Conservation (phyloP, 1,140 invertebrate species). For the Drosophila yakuba region DNA sequence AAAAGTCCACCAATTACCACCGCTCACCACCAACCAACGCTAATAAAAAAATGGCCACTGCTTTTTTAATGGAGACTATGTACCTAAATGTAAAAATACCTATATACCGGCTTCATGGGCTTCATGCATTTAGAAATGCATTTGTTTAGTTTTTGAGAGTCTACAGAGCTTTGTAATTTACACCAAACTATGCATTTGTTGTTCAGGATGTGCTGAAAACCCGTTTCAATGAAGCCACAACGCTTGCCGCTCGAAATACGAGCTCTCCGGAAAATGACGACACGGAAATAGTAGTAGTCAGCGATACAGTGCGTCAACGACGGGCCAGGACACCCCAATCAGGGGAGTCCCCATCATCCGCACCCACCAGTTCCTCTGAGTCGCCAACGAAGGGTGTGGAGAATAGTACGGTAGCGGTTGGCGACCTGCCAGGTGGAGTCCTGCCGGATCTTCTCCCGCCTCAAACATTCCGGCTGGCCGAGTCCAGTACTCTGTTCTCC, state of each 20-base stretch:
- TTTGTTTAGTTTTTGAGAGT: conserved; percentile 7
- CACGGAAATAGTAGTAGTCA: conserved; percentile 84
- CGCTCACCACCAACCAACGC: conserved; percentile 54
- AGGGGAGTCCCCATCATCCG: conserved; percentile 48
- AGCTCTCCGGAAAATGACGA: conserved; percentile 52
- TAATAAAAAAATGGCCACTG: conserved; percentile 54
- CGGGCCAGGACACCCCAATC: conserved; percentile 75
- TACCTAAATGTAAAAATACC: conserved; percentile 40
- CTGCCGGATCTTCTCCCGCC: conserved; percentile 82
- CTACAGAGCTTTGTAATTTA: conserved; percentile 28
- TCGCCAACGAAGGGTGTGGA: conserved; percentile 22
- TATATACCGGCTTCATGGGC: conserved; percentile 29
- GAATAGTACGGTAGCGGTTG: not conserved
- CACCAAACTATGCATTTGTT: conserved; percentile 57
- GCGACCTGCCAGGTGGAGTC: conserved; percentile 27
- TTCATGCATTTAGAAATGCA: conserved; percentile 23
- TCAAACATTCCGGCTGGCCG: conserved; percentile 87
- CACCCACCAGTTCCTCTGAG: conserved; percentile 29
- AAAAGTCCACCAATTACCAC: conserved; percentile 23
- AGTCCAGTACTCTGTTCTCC: conserved; percentile 89
- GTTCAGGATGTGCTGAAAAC: conserved; percentile 72
- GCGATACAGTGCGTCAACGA: conserved; percentile 83
- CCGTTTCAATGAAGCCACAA: conserved; percentile 63
- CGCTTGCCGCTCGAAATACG: conserved; percentile 32
- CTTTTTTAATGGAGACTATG: conserved; percentile 40